Conservation (phyloP, 1,140 invertebrate genomes). For the Drosophila sucinea region DNA sequence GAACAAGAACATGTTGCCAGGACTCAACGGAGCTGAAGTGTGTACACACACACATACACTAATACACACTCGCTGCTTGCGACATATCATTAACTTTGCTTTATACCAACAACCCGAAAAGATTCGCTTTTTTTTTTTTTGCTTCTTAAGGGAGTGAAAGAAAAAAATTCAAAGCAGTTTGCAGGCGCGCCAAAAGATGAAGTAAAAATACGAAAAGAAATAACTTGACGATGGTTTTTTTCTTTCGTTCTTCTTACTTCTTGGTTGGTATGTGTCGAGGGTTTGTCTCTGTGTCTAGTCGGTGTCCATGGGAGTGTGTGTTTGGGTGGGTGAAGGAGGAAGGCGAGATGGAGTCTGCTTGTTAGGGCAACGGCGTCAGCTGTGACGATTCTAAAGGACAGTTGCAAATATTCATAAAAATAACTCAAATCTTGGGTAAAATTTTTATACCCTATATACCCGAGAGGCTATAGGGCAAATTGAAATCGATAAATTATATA, state of each 20-base stretch:
- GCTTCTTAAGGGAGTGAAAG: slow-evolving; percentile 1
- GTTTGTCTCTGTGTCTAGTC: slow-evolving; percentile 24
- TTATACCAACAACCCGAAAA: slow-evolving; percentile 51
- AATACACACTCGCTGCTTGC: slow-evolving; percentile 42
- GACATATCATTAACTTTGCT: slow-evolving; percentile 77
- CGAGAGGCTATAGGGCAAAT: too few species aligned
- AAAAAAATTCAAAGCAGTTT: slow-evolving; percentile 40
- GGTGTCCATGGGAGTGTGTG: slow-evolving; percentile 16
- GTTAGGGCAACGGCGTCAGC: slow-evolving; percentile 47
- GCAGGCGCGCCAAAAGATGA: slow-evolving; percentile 46
- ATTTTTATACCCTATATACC: slow-evolving; percentile 20
- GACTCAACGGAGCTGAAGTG: slow-evolving; percentile 39
- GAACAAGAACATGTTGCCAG: slow-evolving; percentile 25
- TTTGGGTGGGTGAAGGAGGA: background rate
- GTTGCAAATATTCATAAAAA: slow-evolving; percentile 62
- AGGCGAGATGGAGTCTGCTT: slow-evolving; percentile 21
- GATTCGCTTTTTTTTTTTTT: slow-evolving; percentile 13
- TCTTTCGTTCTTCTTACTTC: slow-evolving; percentile 16
- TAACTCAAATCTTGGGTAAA: slow-evolving; percentile 55
- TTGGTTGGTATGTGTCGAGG: slow-evolving; percentile 17
- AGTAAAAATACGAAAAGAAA: slow-evolving; percentile 63
- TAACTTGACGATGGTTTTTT: slow-evolving; percentile 43
- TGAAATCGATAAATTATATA: too few species aligned
- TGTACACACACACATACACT: slow-evolving; percentile 28
- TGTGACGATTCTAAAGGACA: slow-evolving; percentile 44